phyloP scores from a whole-genome alignment of 2,888 invertebrate genomes.

The Cynaeus angustus region DNA sequence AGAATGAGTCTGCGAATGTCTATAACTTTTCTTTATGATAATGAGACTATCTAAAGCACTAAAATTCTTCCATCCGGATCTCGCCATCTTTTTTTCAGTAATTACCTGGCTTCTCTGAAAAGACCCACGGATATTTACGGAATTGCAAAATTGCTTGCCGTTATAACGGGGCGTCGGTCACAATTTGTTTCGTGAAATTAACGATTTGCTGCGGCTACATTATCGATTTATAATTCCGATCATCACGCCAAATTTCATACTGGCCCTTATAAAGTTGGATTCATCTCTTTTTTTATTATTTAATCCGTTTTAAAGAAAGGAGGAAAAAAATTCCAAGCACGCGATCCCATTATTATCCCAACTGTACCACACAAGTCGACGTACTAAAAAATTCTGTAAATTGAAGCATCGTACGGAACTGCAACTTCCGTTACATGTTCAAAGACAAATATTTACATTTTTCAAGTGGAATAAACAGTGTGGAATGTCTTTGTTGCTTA shows the following conservation, averaged over 20 bases:
- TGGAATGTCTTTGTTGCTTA: constrained; percentile 24
- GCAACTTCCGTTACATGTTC: constrained; percentile 16
- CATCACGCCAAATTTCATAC: neutral
- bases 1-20: no score
- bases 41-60: no score
- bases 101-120: neutral
- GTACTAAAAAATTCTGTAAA: constrained; percentile 1
- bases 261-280: neutral
- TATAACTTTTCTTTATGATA: no score
- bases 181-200: constrained; percentile 13
- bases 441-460: constrained; percentile 24
- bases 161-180: constrained; percentile 15
- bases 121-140: constrained; percentile 5
- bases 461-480: neutral
- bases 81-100: constrained; percentile 2
- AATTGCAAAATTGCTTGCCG: constrained; percentile 1
- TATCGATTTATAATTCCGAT: neutral
- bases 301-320: neutral
- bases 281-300: neutral
- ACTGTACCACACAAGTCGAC: constrained; percentile 5
- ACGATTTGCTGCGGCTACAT: constrained; percentile 7
- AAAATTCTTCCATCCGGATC: no score
- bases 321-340: neutral
- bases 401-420: constrained; percentile 13
- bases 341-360: constrained; percentile 7